Evolutionary conservation across 2,113 vertebrate species (phyloP), one percentile per base, ranked within the genome.

Genomic region (Podocnemis expansa): DNA sequence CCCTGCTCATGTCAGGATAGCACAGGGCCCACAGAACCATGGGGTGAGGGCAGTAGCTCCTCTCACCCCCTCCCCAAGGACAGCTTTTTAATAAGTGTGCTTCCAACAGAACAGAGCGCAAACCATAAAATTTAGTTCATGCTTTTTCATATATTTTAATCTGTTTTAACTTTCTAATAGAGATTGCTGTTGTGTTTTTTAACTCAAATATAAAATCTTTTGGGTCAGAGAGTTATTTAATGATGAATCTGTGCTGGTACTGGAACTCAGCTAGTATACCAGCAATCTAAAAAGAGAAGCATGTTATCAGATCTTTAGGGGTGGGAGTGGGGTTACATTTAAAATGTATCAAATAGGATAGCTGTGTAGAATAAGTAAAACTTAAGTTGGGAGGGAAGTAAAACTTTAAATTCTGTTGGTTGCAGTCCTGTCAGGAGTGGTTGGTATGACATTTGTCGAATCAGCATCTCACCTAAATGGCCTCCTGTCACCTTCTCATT

Each of bases 401-500:
- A 75, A 75, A 75, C 38, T 24, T 75, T 75, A 13, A 43, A 25
- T 24, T 75, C 19, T 7, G 10, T 6, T 51, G 13, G 4, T 73
- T 73, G 19, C 70, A n/a, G 85, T 25, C 21, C 38, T 75, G 38
- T 75, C 9, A 73, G 70, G 19, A 51, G 82, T 80, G 78, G 31
- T 10, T 82, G 51, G 25, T 21, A 16, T 29, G 45, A 0, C 24
- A 2, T 41, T 49, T 90, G 89, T 25, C 1, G 1, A 51, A 43
- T 3, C 1, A 10, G 0, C 10, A 6, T 43, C 8, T 51, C 73
- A 8, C 31, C 25, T 82, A 29, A 12, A 78, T 60, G 43, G 31
- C 38, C 2, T 0, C 34, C 0, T 17, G 52, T 85, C 4, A 67
- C 8, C 13, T 78, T 88, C 25, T n/a, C 10, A 27, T 52, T n/a